Percentiles rank a stretch among this genome's conserved stretches.
These are phyloP conservation scores for Amniataba percoides DNA, from an alignment of 2,797 vertebrate genomes.

Conservation along the genomic window DNA sequence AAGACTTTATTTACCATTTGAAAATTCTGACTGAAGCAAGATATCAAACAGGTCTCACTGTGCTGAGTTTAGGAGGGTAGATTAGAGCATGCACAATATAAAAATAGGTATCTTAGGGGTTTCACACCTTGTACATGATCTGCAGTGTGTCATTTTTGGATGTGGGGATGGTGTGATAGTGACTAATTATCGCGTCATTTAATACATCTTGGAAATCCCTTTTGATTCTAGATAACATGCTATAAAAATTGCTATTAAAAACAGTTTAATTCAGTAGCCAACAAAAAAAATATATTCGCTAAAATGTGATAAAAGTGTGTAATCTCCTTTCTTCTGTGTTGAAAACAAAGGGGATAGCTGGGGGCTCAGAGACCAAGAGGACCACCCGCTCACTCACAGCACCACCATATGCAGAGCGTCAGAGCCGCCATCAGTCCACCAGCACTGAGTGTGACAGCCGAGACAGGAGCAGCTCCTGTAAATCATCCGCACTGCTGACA, in stretches of 20 bases:
- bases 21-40: background rate
- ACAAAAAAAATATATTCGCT: background rate
- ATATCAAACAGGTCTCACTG: background rate
- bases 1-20: background rate
- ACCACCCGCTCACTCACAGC: slow-evolving; percentile 47
- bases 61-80: background rate
- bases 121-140: background rate
- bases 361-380: slow-evolving; percentile 53
- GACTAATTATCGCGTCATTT: background rate
- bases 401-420: slow-evolving; percentile 46
- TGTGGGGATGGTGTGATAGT: background rate
- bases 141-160: background rate
- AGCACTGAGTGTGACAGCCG: slow-evolving; percentile 42
- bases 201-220: background rate
- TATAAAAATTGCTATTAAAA: background rate
- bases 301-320: background rate
- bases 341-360: slow-evolving; percentile 62
- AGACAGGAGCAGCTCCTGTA: slow-evolving; percentile 37
- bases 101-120: background rate
- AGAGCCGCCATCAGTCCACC: slow-evolving; percentile 39
- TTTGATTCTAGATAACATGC: background rate
- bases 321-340: slow-evolving; percentile 14
- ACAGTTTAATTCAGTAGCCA: slow-evolving; percentile 4
- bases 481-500: slow-evolving; percentile 32
- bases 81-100: background rate